Conservation (phyloP, 2,113 vertebrate genomes). For the Ramphastos sulfuratus region DNA sequence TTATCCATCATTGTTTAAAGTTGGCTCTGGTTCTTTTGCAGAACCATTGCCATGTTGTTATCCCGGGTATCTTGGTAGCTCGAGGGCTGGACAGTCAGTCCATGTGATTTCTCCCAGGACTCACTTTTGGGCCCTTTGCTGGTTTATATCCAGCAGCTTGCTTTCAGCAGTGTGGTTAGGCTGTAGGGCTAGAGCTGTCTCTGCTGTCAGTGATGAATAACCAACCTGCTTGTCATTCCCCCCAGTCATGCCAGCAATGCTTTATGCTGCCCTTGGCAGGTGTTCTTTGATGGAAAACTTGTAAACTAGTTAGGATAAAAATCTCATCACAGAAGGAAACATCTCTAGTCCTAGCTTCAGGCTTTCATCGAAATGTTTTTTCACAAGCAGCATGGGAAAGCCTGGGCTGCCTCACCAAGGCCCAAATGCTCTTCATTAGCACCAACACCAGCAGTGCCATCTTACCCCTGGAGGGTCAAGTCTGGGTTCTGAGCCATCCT, state of each 20-base stretch:
- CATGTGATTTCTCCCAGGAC: not conserved
- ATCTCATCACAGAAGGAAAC: not conserved
- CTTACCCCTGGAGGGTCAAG: not conserved
- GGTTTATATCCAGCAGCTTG: conserved; percentile 36
- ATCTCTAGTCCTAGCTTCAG: not conserved
- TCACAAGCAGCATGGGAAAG: not conserved
- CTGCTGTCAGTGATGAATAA: conserved; percentile 37
- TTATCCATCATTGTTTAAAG: not conserved
- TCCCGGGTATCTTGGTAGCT: not conserved
- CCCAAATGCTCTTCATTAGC: not conserved
- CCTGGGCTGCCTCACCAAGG: not conserved
- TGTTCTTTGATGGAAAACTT: conserved; percentile 29
- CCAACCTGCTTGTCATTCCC: not conserved
- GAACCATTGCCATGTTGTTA: conserved; percentile 2
- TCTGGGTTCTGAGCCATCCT: not conserved
- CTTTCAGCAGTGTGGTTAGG: not conserved
- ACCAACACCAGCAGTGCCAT: not conserved
- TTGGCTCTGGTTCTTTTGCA: conserved; percentile 7
- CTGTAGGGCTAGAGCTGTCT: not conserved
- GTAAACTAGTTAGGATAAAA: not conserved
- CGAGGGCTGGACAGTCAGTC: not conserved
- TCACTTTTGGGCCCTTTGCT: not conserved
- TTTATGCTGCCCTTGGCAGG: conserved; percentile 13
- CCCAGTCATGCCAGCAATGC: not conserved
- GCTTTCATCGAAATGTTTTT: not conserved